phyloP scores from a whole-genome alignment of 2,888 invertebrate genomes.

The Margaritifera margaritifera region DNA sequence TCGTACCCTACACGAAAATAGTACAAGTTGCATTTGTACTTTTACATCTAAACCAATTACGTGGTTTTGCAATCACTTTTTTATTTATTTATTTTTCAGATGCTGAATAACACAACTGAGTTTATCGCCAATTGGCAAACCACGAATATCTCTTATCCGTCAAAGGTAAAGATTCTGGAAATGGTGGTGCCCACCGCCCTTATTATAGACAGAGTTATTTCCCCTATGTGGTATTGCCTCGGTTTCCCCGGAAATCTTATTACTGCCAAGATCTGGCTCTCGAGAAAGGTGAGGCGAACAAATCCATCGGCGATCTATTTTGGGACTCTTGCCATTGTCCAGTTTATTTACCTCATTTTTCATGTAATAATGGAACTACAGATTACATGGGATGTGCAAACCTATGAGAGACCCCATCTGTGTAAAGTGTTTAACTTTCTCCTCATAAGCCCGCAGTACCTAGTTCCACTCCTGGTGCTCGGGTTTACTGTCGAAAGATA shows the following conservation, averaged over 20 bases:
- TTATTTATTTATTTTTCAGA: no score
- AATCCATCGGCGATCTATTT: constrained; percentile 72
- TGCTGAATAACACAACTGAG: no score
- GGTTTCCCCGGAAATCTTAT: constrained; percentile 68
- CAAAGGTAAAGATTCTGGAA: constrained; percentile 24
- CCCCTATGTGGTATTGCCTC: constrained; percentile 69
- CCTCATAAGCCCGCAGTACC: constrained; percentile 64
- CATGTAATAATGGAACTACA: constrained; percentile 67
- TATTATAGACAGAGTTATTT: constrained; percentile 62
- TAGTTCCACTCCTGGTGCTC: constrained; percentile 69
- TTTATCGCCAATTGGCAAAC: no score
- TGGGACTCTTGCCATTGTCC: constrained; percentile 66
- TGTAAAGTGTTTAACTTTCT: constrained; percentile 67
- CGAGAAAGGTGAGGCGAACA: constrained; percentile 63
- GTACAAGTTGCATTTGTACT: no score
- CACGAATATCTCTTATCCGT: no score
- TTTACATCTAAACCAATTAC: no score
- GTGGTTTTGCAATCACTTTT: no score
- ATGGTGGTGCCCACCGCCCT: constrained; percentile 52
- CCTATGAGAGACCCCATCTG: constrained; percentile 45
- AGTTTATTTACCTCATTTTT: constrained; percentile 63
- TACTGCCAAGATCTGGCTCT: constrained; percentile 68
- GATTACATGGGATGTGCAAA: constrained; percentile 66
- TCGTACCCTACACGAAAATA: no score
- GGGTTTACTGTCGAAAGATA: constrained; percentile 71